Conservation (phyloP, 2,113 vertebrate genomes). For the Bufo bufo region DNA sequence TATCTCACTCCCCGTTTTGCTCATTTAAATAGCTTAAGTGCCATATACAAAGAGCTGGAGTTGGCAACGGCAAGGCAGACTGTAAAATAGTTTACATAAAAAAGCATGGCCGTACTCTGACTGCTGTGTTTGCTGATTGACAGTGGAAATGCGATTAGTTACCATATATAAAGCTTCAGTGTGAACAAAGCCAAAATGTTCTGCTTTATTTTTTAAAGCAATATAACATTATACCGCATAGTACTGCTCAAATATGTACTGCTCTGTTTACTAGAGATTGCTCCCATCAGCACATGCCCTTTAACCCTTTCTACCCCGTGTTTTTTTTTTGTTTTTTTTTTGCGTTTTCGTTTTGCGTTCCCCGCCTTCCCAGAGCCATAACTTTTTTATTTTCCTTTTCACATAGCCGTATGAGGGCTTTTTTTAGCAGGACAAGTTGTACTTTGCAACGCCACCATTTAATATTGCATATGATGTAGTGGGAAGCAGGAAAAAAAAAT, state of each 20-base stretch:
- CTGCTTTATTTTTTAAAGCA: neutral
- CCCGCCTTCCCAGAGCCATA: too few relatives aligned
- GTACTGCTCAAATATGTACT: neutral
- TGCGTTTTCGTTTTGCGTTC: too few relatives aligned
- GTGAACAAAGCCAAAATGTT: neutral
- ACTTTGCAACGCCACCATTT: too few relatives aligned
- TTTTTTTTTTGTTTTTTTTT: too few relatives aligned
- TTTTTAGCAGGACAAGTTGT: too few relatives aligned
- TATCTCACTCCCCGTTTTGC: constrained; percentile 12
- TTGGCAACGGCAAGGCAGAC: neutral
- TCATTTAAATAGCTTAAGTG: constrained; percentile 26
- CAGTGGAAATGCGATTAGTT: neutral
- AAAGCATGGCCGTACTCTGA: neutral
- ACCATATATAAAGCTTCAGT: neutral
- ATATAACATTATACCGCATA: neutral
- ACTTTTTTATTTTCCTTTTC: too few relatives aligned
- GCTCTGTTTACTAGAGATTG: neutral
- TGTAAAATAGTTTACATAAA: constrained; percentile 22
- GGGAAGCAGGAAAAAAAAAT: too few relatives aligned
- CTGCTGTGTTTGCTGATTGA: neutral
- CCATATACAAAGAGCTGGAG: constrained; percentile 33
- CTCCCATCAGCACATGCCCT: neutral
- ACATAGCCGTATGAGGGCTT: too few relatives aligned
- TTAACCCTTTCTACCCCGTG: neutral
- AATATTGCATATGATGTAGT: too few relatives aligned